A percentile compares a stretch with the other conserved stretches of the same genome.
Evolutionary conservation across 2,888 invertebrate species (phyloP).

Genomic region (Eristalis intricaria): DNA sequence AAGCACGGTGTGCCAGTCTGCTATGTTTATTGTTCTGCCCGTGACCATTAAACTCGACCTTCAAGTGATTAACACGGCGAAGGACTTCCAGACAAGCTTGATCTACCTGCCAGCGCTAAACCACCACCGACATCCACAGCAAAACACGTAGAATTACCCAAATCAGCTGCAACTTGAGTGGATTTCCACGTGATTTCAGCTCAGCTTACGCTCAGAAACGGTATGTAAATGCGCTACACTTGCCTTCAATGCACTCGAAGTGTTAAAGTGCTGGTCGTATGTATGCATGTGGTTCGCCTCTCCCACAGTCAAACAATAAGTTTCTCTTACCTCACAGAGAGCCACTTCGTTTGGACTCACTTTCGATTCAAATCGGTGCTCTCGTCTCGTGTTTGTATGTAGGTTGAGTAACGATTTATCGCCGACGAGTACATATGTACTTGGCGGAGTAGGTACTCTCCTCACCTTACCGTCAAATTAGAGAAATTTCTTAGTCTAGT

Average conservation of each 20-base stretch:
- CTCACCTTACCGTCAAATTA: background rate
- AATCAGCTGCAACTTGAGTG: background rate
- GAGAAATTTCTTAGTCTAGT: background rate
- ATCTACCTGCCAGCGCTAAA: background rate
- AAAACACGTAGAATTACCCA: too few relatives aligned
- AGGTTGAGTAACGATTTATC: background rate
- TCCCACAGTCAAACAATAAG: background rate
- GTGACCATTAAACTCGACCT: background rate
- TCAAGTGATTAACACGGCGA: background rate
- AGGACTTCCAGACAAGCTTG: background rate
- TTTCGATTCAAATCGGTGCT: background rate
- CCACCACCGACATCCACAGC: background rate
- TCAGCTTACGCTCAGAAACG: background rate
- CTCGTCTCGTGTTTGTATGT: background rate
- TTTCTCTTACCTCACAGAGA: background rate
- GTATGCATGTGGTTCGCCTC: background rate
- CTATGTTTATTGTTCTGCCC: background rate
- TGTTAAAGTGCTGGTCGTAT: background rate
- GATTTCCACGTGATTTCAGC: background rate
- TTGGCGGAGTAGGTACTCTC: background rate
- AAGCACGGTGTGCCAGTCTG: background rate
- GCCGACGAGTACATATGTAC: background rate
- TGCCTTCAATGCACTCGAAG: background rate
- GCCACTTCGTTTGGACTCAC: background rate
- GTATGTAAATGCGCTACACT: background rate